Percentiles rank a stretch among this genome's conserved stretches.
phyloP scores from a whole-genome alignment of 2,888 invertebrate species.

The Lasioglossum lativentre region DNA sequence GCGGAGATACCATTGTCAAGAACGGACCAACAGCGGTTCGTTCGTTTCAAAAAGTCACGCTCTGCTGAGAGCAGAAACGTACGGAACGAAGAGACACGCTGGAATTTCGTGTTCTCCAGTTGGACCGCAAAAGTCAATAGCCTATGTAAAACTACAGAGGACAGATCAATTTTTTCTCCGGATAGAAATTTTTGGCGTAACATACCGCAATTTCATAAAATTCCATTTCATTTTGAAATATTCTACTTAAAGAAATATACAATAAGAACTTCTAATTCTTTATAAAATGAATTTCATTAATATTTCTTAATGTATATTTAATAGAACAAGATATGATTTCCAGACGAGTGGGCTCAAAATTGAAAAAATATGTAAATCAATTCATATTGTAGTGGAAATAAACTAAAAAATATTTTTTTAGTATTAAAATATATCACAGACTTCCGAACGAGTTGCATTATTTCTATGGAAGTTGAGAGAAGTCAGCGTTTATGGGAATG shows the following conservation, averaged over 20 bases:
- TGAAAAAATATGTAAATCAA: background rate
- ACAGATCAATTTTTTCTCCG: background rate
- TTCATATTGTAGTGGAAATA: background rate
- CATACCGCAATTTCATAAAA: background rate
- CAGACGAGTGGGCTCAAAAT: background rate
- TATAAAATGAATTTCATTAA: too few relatives aligned
- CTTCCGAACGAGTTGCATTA: background rate
- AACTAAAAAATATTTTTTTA: background rate
- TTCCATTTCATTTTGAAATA: background rate
- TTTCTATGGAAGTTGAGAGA: background rate
- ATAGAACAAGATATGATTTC: background rate
- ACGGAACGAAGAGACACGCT: conserved; percentile 21
- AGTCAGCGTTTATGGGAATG: background rate
- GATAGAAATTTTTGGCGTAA: background rate
- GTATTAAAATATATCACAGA: background rate
- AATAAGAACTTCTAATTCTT: too few relatives aligned
- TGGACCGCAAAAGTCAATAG: background rate
- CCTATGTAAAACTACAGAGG: background rate
- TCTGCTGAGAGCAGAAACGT: conserved; percentile 42
- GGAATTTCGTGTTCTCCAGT: conserved; percentile 24
- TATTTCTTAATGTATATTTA: too few relatives aligned
- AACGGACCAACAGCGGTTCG: conserved; percentile 33
- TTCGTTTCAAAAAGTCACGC: conserved; percentile 50
- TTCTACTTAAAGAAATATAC: too few relatives aligned
- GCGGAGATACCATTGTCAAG: conserved; percentile 51